Conservation (phyloP, 2,888 invertebrate species). For the Tenthredo mesomela region DNA sequence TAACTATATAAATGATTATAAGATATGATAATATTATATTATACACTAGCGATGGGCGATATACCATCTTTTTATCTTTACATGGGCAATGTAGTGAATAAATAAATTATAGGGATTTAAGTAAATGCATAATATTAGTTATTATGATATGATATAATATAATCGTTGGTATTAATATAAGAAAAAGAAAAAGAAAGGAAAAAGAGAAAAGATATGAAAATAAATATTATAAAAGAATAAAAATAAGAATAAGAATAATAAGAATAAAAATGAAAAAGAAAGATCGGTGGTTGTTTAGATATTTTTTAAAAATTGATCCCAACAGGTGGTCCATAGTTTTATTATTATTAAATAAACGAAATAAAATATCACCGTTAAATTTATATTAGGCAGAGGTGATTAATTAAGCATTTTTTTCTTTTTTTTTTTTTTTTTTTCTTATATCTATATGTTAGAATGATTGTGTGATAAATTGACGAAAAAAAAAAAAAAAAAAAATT, state of each 20-base stretch:
- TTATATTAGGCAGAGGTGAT: constrained; percentile 1
- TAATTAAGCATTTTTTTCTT: background rate
- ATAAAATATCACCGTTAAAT: background rate
- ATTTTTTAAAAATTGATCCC: constrained; percentile 29
- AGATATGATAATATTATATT: background rate
- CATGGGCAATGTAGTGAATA: constrained; percentile 3
- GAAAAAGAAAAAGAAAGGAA: background rate
- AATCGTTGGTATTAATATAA: background rate
- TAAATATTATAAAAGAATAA: background rate
- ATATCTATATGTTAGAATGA: background rate
- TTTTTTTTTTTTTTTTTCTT: background rate
- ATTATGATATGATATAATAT: background rate
- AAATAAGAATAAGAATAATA: background rate
- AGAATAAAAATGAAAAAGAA: background rate
- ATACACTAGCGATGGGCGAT: background rate
- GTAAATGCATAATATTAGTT: constrained; percentile 45
- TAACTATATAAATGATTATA: constrained; percentile 19
- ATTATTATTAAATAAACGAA: background rate
- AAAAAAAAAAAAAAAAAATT: background rate
- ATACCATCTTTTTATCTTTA: constrained; percentile 30
- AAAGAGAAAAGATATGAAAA: background rate
- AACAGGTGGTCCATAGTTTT: constrained; percentile 8
- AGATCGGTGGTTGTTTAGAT: background rate
- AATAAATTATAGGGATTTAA: constrained; percentile 19
- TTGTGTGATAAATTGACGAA: background rate